A percentile compares a stretch with the other conserved stretches of the same genome.
Conservation (phyloP, 1,140 invertebrate genomes). For the Ruditapes philippinarum region DNA sequence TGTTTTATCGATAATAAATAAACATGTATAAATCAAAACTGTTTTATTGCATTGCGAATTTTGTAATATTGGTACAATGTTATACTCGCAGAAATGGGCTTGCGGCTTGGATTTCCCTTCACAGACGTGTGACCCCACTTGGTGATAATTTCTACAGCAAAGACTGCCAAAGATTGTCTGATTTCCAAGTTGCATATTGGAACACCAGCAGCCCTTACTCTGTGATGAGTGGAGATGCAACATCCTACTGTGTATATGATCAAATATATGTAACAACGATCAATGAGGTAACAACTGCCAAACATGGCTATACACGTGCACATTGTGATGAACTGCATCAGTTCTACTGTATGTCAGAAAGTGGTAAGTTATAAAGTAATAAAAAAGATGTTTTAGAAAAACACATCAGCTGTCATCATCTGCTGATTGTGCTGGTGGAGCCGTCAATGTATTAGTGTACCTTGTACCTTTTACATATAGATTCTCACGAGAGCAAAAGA, state of each 20-base stretch:
- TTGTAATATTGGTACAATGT: too few relatives aligned
- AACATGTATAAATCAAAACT: too few relatives aligned
- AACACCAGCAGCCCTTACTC: neutral
- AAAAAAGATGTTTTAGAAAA: too few relatives aligned
- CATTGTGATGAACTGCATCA: neutral
- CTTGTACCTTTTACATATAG: too few relatives aligned
- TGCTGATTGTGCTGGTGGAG: too few relatives aligned
- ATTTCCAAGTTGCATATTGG: slow-evolving; percentile 42
- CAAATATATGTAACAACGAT: neutral
- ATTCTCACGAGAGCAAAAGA: too few relatives aligned
- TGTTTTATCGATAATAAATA: neutral
- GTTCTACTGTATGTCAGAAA: slow-evolving; percentile 36
- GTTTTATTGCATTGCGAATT: too few relatives aligned
- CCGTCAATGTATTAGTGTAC: too few relatives aligned
- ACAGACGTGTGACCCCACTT: neutral
- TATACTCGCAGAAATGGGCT: slow-evolving; percentile 40
- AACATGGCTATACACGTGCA: slow-evolving; percentile 25
- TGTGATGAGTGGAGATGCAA: neutral
- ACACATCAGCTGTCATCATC: too few relatives aligned
- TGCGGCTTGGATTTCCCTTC: slow-evolving; percentile 23
- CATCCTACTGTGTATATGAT: slow-evolving; percentile 14
- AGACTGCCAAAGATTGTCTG: neutral
- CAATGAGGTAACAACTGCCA: neutral
- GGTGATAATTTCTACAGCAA: slow-evolving; percentile 36
- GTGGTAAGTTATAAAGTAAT: too few relatives aligned